Percentiles rank a stretch among this genome's conserved stretches.
Evolutionary conservation across 2,113 vertebrate genomes (phyloP).

Genomic region (Aythya baeri): DNA sequence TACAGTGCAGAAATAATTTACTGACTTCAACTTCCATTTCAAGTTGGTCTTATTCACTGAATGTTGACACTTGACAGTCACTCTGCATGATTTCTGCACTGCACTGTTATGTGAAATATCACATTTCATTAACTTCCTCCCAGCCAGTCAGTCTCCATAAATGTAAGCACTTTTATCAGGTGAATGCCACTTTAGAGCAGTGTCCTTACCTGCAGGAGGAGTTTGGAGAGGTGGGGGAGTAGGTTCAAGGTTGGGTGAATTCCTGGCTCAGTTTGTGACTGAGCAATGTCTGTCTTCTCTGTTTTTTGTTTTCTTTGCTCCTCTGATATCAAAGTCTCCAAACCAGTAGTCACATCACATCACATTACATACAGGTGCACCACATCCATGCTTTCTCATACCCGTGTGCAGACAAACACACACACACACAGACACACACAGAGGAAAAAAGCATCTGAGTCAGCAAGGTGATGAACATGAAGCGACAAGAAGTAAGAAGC

Average conservation of each 20-base stretch:
- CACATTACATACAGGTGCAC: not conserved
- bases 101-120: not conserved
- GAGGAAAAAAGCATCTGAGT: not conserved
- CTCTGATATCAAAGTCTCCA: not conserved
- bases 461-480: not conserved
- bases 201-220: not conserved
- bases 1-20: constrained; percentile 12
- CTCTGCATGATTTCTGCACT: constrained; percentile 27
- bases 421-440: too few relatives aligned
- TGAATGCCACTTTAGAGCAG: not conserved
- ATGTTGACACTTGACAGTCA: constrained; percentile 38
- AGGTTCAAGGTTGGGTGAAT: not conserved
- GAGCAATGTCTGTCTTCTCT: not conserved
- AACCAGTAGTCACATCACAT: too few relatives aligned
- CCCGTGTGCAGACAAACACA: not conserved
- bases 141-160: not conserved
- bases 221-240: not conserved
- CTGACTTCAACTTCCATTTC: constrained; percentile 5
- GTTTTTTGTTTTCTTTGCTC: not conserved
- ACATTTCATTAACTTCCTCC: constrained; percentile 34
- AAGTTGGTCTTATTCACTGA: constrained; percentile 1
- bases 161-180: constrained; percentile 2
- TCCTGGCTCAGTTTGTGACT: not conserved
- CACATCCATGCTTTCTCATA: not conserved
- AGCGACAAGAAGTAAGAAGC: not conserved